Conservation (phyloP, 2,113 vertebrate species). For the Atherinomorus stipes region DNA sequence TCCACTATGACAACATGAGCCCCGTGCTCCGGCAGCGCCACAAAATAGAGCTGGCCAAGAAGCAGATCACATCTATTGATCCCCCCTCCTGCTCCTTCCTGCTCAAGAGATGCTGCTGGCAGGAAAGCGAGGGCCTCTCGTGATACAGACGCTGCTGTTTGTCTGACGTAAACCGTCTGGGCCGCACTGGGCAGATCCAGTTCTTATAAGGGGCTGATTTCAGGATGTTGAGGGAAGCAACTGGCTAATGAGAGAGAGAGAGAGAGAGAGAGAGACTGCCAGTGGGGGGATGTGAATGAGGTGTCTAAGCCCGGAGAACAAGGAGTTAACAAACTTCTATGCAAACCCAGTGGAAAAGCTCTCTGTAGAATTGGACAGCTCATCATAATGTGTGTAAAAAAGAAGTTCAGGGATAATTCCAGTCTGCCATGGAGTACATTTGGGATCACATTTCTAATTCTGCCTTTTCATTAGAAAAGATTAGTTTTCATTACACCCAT, state of each 20-base stretch:
- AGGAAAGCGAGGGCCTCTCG: constrained; percentile 68
- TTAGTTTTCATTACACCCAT: constrained; percentile 77
- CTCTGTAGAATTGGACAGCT: constrained; percentile 77
- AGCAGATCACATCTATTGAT: constrained; percentile 86
- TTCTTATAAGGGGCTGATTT: constrained; percentile 72
- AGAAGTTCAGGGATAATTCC: constrained; percentile 76
- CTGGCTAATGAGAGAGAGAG: constrained; percentile 42
- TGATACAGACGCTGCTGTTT: constrained; percentile 69
- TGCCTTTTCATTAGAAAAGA: constrained; percentile 78
- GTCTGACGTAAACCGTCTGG: constrained; percentile 79
- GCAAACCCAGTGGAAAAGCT: constrained; percentile 62
- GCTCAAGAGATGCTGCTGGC: constrained; percentile 71
- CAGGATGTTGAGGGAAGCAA: constrained; percentile 66
- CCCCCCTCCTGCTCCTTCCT: constrained; percentile 77
- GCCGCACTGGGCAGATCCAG: constrained; percentile 70
- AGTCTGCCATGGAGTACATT: constrained; percentile 59
- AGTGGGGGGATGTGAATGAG: constrained; percentile 22
- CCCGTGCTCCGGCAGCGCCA: constrained; percentile 70
- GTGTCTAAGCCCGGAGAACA: constrained; percentile 39
- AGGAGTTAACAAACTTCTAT: constrained; percentile 70
- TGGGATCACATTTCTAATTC: constrained; percentile 79
- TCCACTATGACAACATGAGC: constrained; percentile 82
- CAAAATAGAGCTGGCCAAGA: constrained; percentile 76
- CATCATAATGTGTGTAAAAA: constrained; percentile 76
- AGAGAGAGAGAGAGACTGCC: constrained; percentile 25